These are phyloP conservation scores for Plebejus argus DNA, from an alignment of 2,888 invertebrate species.

Conservation along the genomic window DNA sequence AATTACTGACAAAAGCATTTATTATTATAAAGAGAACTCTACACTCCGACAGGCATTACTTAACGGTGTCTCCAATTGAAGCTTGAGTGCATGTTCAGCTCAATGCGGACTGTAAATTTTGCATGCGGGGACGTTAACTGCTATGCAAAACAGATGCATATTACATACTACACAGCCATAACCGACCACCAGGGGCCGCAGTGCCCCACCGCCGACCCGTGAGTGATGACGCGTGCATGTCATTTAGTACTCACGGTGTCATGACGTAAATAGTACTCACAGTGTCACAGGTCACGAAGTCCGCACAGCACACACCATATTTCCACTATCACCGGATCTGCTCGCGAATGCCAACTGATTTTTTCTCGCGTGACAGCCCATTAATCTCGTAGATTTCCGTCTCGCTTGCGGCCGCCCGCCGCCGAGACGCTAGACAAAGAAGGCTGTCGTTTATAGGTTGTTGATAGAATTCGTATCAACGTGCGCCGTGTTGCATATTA, in stretches of 20 bases:
- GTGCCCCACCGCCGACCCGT: constrained; percentile 6
- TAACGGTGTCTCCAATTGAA: not conserved
- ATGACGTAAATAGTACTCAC: constrained; percentile 5
- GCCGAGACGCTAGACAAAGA: constrained; percentile 79
- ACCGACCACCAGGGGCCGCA: not conserved
- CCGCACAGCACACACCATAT: constrained; percentile 59
- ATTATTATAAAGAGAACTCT: too few species aligned
- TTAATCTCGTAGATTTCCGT: constrained; percentile 80
- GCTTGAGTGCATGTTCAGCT: not conserved
- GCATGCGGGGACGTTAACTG: constrained; percentile 6
- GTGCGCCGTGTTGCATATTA: constrained; percentile 78
- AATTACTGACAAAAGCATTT: not conserved
- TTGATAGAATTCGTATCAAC: constrained; percentile 81
- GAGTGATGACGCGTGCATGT: constrained; percentile 18
- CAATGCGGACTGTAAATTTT: not conserved
- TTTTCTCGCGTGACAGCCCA: constrained; percentile 81
- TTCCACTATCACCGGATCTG: constrained; percentile 79
- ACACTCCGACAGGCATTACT: not conserved
- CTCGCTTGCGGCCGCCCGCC: constrained; percentile 70
- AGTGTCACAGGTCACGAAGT: constrained; percentile 30
- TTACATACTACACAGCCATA: not conserved
- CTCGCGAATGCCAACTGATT: constrained; percentile 80
- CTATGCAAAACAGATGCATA: not conserved
- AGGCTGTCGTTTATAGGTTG: constrained; percentile 81
- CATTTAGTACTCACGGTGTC: not conserved